Conservation (phyloP, 92 coral and sea anemone genomes). For the Porites lobata region DNA sequence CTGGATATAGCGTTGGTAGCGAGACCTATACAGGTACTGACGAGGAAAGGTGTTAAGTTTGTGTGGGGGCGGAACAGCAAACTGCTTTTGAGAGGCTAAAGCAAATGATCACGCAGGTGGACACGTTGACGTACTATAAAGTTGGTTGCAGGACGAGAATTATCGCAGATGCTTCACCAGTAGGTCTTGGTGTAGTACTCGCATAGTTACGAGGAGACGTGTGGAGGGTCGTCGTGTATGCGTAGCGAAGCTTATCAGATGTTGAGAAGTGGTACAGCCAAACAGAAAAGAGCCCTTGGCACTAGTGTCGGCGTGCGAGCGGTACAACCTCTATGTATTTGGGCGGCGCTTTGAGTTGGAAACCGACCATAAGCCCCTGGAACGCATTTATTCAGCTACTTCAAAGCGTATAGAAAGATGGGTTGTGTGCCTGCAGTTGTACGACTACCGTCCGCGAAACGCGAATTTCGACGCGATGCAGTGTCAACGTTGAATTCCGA, state of each 20-base stretch:
- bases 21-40: slow-evolving; percentile 6
- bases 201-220: slow-evolving; percentile 38
- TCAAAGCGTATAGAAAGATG: neutral
- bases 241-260: slow-evolving; percentile 26
- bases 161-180: slow-evolving; percentile 53
- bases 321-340: neutral
- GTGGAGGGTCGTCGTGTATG: slow-evolving; percentile 62
- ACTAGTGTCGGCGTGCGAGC: neutral
- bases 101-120: slow-evolving; percentile 17
- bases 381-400: slow-evolving; percentile 13
- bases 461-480: neutral
- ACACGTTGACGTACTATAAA: slow-evolving; percentile 46
- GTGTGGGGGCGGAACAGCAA: slow-evolving; percentile 49
- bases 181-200: slow-evolving; percentile 37
- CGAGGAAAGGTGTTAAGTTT: slow-evolving; percentile 36
- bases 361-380: neutral
- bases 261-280: slow-evolving; percentile 10
- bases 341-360: neutral
- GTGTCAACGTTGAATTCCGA: neutral
- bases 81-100: slow-evolving; percentile 46
- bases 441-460: neutral
- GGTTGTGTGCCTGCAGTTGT: neutral
- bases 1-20: slow-evolving; percentile 39
- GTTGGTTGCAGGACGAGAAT: slow-evolving; percentile 37
- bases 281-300: slow-evolving; percentile 13